A percentile compares a stretch with the other conserved stretches of the same genome.
phyloP scores from a whole-genome alignment of 2,113 vertebrate species.

The Octodon degus region DNA sequence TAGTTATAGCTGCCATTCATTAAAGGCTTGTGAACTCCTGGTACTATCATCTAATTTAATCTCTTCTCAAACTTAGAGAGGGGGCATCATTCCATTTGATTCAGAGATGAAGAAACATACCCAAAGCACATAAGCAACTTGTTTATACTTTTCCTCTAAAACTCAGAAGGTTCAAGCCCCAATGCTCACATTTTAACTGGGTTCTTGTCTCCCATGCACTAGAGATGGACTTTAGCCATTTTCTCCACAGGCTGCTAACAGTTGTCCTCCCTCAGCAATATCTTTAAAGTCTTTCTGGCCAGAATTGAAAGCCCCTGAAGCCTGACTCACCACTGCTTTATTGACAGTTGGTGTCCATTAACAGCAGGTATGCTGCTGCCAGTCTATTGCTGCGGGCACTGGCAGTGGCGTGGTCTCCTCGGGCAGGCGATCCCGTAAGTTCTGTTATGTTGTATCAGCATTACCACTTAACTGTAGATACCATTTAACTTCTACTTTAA shows the following conservation, averaged over 20 bases:
- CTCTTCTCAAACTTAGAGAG: neutral
- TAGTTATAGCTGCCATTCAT: neutral
- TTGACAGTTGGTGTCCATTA: neutral
- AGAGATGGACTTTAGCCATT: neutral
- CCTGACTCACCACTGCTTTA: neutral
- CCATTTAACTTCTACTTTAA: too few relatives aligned
- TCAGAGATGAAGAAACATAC: neutral
- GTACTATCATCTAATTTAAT: neutral
- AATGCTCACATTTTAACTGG: neutral
- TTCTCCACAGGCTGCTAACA: neutral
- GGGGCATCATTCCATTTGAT: neutral
- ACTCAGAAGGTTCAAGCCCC: neutral
- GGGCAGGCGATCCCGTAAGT: neutral
- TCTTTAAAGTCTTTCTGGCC: neutral
- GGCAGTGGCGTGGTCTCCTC: neutral
- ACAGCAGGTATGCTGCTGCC: fast-evolving
- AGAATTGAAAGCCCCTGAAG: neutral
- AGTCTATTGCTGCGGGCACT: neutral
- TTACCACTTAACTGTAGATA: too few relatives aligned
- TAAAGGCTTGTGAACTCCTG: neutral
- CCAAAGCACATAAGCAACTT: neutral
- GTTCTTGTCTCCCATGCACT: neutral
- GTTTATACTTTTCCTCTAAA: neutral
- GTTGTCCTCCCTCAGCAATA: neutral
- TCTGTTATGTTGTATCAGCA: neutral